phyloP scores from a whole-genome alignment of 2,888 invertebrate genomes.

The Caenorhabditis sp. region DNA sequence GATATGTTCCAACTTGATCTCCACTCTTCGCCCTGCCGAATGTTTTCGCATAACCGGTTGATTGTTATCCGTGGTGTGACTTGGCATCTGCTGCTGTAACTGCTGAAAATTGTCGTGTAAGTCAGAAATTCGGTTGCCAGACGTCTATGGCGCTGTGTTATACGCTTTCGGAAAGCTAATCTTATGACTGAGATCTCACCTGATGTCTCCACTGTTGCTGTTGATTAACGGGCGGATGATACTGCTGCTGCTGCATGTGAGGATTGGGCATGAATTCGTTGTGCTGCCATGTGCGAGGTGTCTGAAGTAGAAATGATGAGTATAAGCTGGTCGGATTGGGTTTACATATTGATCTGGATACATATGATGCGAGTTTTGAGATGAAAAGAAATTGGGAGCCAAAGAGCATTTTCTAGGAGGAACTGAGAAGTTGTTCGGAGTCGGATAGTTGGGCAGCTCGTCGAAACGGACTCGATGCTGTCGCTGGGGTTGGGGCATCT shows the following conservation, averaged over 20 bases:
- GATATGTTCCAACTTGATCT: constrained; percentile 45
- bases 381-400: constrained; percentile 65
- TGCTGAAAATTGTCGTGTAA: constrained; percentile 1
- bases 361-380: constrained; percentile 64
- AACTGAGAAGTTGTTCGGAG: constrained; percentile 38
- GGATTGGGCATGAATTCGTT: constrained; percentile 55
- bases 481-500: constrained; percentile 4
- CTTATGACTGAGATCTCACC: constrained; percentile 24
- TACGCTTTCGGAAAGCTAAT: background rate
- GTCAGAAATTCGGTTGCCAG: background rate
- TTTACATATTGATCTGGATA: constrained; percentile 64
- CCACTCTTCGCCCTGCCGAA: constrained; percentile 33
- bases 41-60: constrained; percentile 44
- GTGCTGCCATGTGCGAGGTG: constrained; percentile 57
- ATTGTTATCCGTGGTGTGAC: background rate
- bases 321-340: background rate
- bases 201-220: constrained; percentile 37
- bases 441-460: constrained; percentile 55
- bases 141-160: background rate
- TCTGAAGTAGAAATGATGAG: constrained; percentile 14
- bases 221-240: constrained; percentile 32
- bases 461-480: constrained; percentile 57
- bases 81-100: background rate
- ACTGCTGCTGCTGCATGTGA: constrained; percentile 17
- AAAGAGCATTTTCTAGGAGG: constrained; percentile 61